Percentiles rank a stretch among this genome's conserved stretches.
phyloP scores from a whole-genome alignment of 2,113 vertebrate genomes.

The Ailuropoda melanoleuca region DNA sequence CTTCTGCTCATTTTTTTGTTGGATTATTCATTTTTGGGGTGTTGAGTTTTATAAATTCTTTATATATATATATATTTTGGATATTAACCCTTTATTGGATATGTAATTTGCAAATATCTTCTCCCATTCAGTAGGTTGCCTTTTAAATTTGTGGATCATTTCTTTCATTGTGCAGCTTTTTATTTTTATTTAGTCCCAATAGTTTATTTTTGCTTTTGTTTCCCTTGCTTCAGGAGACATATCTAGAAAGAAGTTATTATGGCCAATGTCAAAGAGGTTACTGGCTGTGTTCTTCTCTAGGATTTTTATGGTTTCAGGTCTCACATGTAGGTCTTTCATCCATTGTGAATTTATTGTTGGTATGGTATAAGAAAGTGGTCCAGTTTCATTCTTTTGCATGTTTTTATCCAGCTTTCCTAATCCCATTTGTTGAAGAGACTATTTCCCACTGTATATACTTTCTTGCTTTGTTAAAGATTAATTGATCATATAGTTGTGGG shows the following conservation, averaged over 20 bases:
- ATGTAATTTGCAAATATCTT: neutral
- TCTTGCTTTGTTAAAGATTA: neutral
- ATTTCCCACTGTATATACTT: neutral
- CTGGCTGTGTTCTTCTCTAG: neutral
- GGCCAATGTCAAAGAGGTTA: neutral
- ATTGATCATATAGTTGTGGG: neutral
- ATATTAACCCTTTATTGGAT: neutral
- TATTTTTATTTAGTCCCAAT: neutral
- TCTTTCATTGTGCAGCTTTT: neutral
- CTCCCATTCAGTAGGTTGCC: neutral
- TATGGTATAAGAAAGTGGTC: neutral
- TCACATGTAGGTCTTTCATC: neutral
- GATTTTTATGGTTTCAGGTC: neutral
- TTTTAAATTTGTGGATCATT: neutral
- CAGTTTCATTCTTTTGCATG: neutral
- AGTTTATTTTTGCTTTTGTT: neutral
- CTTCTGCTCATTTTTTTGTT: neutral
- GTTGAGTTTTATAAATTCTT: neutral
- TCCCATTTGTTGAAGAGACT: neutral
- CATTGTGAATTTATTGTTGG: neutral
- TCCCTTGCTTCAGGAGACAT: neutral
- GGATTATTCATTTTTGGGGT: neutral
- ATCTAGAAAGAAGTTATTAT: neutral
- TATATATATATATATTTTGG: neutral
- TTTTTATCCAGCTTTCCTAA: neutral